Conservation (phyloP, 2,797 vertebrate species). For the Nannoperca obscura region DNA sequence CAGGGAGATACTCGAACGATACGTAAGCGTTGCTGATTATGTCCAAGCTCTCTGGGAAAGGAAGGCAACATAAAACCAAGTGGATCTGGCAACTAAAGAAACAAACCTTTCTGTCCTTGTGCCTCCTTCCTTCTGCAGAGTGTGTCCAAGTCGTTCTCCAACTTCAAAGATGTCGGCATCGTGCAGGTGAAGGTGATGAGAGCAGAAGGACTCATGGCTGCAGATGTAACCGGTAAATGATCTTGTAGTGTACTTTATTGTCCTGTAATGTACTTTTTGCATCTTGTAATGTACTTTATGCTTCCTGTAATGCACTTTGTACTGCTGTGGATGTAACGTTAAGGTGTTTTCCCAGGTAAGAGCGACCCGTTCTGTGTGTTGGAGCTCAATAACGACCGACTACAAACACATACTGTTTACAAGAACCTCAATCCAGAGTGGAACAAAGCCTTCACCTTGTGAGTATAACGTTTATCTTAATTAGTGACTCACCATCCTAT, state of each 20-base stretch:
- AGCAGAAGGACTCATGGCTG: conserved; percentile 95
- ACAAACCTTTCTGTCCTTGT: not conserved
- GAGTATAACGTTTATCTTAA: conserved; percentile 49
- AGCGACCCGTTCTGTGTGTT: conserved; percentile 97
- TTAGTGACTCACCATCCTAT: no score
- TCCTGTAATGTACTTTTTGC: not conserved
- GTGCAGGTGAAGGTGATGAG: conserved; percentile 94
- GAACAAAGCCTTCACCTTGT: conserved; percentile 98
- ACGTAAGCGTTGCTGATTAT: conserved; percentile 81
- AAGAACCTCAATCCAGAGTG: conserved; percentile 96
- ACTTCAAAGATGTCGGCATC: conserved; percentile 93
- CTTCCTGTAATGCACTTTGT: not conserved
- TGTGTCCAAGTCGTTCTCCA: conserved; percentile 85
- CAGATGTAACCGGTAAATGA: conserved; percentile 92
- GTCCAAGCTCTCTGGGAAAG: not conserved
- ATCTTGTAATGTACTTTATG: not conserved
- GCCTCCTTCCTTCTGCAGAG: conserved; percentile 75
- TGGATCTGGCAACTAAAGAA: no score
- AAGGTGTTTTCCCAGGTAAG: conserved; percentile 85
- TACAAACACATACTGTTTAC: conserved; percentile 95
- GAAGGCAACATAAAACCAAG: no score
- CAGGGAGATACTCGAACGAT: conserved; percentile 86
- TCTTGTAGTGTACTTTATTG: not conserved
- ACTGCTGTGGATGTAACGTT: no score
- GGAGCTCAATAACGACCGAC: conserved; percentile 94